A percentile compares a stretch with the other conserved stretches of the same genome.
These are phyloP conservation scores for Latheticus oryzae DNA, from an alignment of 2,888 invertebrate genomes.

Conservation along the genomic window DNA sequence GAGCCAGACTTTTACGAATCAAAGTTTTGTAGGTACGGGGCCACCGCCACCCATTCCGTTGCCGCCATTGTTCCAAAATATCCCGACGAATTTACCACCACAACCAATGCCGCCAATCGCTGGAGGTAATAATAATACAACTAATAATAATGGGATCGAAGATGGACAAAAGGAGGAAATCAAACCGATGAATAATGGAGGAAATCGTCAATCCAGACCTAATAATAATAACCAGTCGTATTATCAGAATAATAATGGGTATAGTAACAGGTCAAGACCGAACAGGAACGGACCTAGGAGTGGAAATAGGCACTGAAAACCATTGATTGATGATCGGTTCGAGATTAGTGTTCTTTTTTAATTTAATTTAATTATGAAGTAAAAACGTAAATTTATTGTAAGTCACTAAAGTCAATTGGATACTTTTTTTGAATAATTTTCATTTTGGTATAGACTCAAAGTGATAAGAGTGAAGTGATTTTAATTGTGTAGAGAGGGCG, in stretches of 20 bases:
- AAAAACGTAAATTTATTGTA: constrained; percentile 32
- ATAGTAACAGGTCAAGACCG: constrained; percentile 57
- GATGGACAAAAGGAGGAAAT: constrained; percentile 62
- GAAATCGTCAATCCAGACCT: constrained; percentile 49
- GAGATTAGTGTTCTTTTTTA: constrained; percentile 30
- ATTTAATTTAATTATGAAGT: constrained; percentile 36
- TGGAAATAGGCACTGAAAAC: constrained; percentile 42
- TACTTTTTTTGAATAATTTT: constrained; percentile 10
- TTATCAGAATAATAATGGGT: constrained; percentile 62
- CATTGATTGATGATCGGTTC: constrained; percentile 22
- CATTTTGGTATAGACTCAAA: constrained; percentile 18
- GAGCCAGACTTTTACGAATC: constrained; percentile 88
- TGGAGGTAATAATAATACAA: too few relatives aligned
- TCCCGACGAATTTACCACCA: constrained; percentile 56
- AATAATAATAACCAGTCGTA: constrained; percentile 59
- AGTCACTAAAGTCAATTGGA: constrained; percentile 41
- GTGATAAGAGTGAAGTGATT: constrained; percentile 9
- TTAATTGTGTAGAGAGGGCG: too few relatives aligned
- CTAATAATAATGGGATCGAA: constrained; percentile 51
- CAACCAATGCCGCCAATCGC: constrained; percentile 46
- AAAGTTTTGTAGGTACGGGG: constrained; percentile 76
- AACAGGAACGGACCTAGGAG: constrained; percentile 56
- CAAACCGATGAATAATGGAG: constrained; percentile 46
- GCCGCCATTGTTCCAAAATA: constrained; percentile 67
- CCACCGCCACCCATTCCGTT: constrained; percentile 70